Evolutionary conservation across 2,113 vertebrate species (phyloP), one percentile per base, ranked within the genome.

Genomic region (Sinocyclocheilus anophthalmus): DNA sequence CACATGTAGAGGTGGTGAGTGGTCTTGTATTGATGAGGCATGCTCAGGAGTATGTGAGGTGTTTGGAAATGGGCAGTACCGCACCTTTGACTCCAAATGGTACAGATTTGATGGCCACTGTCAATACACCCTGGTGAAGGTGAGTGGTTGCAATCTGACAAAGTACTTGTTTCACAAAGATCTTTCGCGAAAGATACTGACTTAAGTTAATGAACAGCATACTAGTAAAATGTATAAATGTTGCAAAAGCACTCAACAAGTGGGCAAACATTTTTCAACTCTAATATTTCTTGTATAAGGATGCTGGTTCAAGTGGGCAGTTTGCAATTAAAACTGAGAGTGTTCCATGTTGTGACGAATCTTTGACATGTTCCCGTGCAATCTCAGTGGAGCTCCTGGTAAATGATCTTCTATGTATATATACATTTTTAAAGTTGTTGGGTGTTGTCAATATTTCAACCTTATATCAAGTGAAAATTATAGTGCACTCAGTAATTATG

Each of bases 311-410:
- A 42, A 48, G n/a, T 0, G 11, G 6, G 10, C 92, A 91, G 5
- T 96, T 97, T 86, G 93, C 93, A 37, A 87, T 97, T 88, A 90
- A 93, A 88, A 93, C 92, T 7, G 95, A 96, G 89, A 96, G 94
- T 5, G 93, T 97, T 9, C 96, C 96, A 0, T 97, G 96, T 90
- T 97, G 95, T 90, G 96, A 96, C 45, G 94, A 96, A 55, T 94
- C 90, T 0, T 93, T 96, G 57, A 96, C 96, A 0, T 97, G 96
- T 84, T 96, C 96, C 14, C 94, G 96, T 37, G 90, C 94, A 63
- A 91, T 96, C 39, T 72, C 93, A 24, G 79, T 97, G 45, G 89
- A 93, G 22, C 84, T 96, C 5, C 65, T 93, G 94, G 96, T 97
- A 82, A 20, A 3, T 18, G 50, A 53, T 70, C 61, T 3, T 18